Base-by-base conservation (phyloP, 92 coral and sea anemone species). In the Bergia sp. region DNA sequence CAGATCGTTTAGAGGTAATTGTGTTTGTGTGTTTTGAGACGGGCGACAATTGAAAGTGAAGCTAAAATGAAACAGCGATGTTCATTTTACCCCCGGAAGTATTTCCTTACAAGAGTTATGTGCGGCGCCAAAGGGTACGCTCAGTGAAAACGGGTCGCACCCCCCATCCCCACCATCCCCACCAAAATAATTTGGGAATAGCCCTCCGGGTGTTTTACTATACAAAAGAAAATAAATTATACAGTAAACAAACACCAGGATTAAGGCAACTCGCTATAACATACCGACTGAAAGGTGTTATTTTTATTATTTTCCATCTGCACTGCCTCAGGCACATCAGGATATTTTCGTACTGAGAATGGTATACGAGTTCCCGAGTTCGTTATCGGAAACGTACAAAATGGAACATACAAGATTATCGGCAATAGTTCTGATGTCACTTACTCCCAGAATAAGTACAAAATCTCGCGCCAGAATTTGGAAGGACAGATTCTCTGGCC, bases 301-400 rank as follows among this genome's bases (percentile, higher is more conserved):
- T 2, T 73, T 38, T 73, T 38, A 73, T 29, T 11, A 7, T 2
- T 77, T 44, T 77, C 0, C 12, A 40, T 76, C 23, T 29, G 29
- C 29, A 3, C 80, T 76, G 20, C 13, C 1, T 1, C 16, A 94
- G 97, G 97, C 44, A 83, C 88, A 71, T 94, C 97, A 2, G 97
- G 97, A 20, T 37, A 76, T 18, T 91, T 94, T 43, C 41, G 86
- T 64, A 93, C 93, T 89, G 90, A 85, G 13, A 89, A 93, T 37
- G 97, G 97, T 12, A 87, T 86, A 5, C 89, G 97, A 71, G 89
- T 94, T 36, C 97, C 97, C 12, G 88, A 89, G 81, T 92, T 94
- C 81, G 95, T 93, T 8, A 91, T 94, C 73, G 97, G 97, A 1
- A 94, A 94, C 85, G 65, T 94, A 47, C 93, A 85, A 20, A 80